Percentiles rank a stretch among this genome's conserved stretches.
Conservation (phyloP, 2,888 invertebrate genomes). For the Dioctria linearis region DNA sequence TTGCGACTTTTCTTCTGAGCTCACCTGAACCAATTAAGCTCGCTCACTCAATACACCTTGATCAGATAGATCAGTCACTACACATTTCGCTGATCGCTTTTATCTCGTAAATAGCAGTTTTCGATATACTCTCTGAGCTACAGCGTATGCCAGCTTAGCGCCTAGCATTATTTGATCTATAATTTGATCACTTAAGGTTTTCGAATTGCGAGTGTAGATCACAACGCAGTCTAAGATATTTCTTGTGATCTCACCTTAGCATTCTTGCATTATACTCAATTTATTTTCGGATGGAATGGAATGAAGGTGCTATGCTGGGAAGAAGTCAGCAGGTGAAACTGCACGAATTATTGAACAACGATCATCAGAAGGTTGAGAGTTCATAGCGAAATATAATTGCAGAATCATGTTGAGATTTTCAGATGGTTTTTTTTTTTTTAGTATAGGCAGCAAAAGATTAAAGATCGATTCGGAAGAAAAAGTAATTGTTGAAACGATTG, state of each 20-base stretch:
- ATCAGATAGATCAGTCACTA: neutral
- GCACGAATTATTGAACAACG: slow-evolving; percentile 46
- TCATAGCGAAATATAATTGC: slow-evolving; percentile 50
- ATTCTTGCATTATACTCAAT: slow-evolving; percentile 4
- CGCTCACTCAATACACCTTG: neutral
- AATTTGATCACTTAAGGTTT: slow-evolving; percentile 13
- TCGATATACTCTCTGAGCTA: neutral
- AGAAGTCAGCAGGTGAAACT: slow-evolving; percentile 51
- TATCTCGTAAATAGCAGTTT: slow-evolving; percentile 5
- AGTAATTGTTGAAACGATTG: neutral
- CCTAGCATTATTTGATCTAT: slow-evolving; percentile 4
- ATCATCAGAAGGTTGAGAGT: slow-evolving; percentile 40
- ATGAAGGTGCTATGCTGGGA: slow-evolving; percentile 40
- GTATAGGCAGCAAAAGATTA: neutral
- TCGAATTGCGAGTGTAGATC: neutral
- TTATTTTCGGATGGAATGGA: neutral
- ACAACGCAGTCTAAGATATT: neutral
- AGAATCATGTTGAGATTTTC: slow-evolving; percentile 36
- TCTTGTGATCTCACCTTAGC: slow-evolving; percentile 8
- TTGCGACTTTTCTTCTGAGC: neutral
- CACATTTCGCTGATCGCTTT: slow-evolving; percentile 14
- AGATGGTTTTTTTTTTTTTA: neutral
- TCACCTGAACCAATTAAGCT: slow-evolving; percentile 30
- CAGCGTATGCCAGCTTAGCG: neutral
- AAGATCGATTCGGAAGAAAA: slow-evolving; percentile 25